Evolutionary conservation across 2,888 invertebrate species (phyloP), one percentile per base, ranked within the genome.

Genomic region (Kuschelorhynchus macadamiae): DNA sequence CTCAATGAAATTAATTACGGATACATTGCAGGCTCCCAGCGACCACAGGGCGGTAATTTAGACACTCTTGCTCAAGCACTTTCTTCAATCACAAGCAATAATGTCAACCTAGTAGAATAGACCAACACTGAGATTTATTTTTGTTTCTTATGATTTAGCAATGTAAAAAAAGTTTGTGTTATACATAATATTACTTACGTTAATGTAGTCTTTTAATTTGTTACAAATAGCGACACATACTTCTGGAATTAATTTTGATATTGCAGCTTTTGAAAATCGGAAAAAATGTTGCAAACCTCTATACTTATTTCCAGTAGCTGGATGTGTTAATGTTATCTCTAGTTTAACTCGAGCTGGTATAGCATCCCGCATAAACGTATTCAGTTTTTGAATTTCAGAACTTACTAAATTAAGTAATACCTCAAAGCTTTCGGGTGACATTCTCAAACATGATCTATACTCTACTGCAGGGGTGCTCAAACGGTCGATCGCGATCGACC

Each of bases 201-300:
- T 25, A 25, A 25, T 25, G 25, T 7, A 25, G 25, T 41, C 41
- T n/a, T 41, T 41, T 41, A n/a, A 41, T 41, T 41, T 41, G n/a
- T 16, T 41, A 14, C 41, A 41, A 41, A 41, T 8, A 41, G 14
- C 16, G 3, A 1, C 16, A 14, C 41, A 14, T 41, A 41, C 41
- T 41, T 14, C 41, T 41, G 16, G 41, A 41, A 41, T 41, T 16
- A 41, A 41, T 14, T 16, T 41, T 41, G 41, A 41, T 41, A 41
- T 14, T 41, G 41, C 41, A 12, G 41, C n/a, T 16, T 41, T 41
- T 14, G 41, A 41, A 41, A 41, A 2, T 41, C 16, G 12, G 41
- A 41, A 41, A 41, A 41, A 41, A 41, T 41, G 41, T 41, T 41
- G 41, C 16, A 41, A 41, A 41, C 41, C 14, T 14, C 41, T 41